A percentile compares a stretch with the other conserved stretches of the same genome.
phyloP scores from a whole-genome alignment of 35 echinoderm and acorn worm genomes.

The Holothuria glaberrima region DNA sequence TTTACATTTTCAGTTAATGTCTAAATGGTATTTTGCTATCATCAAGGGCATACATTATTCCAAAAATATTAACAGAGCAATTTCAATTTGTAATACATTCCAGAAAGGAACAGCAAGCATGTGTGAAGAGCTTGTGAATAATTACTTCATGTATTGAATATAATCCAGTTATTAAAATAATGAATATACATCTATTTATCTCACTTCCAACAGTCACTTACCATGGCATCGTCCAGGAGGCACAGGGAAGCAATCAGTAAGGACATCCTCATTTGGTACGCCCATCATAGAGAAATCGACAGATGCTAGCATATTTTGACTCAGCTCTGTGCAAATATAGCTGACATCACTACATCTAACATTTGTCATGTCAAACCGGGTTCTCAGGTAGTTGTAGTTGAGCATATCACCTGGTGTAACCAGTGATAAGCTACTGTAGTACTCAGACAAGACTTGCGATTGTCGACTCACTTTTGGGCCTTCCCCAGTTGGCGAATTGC shows the following conservation, averaged over 20 bases:
- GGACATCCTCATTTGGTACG: slow-evolving; percentile 73
- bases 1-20: too few species aligned
- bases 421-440: slow-evolving; percentile 66
- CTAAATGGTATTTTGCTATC: too few species aligned
- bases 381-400: slow-evolving; percentile 43
- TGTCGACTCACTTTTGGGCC: slow-evolving; percentile 64
- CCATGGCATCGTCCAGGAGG: slow-evolving; percentile 73
- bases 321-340: slow-evolving; percentile 82
- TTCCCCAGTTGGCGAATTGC: slow-evolving; percentile 49
- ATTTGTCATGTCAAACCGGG: slow-evolving; percentile 79
- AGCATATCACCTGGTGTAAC: slow-evolving; percentile 55
- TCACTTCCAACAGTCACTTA: slow-evolving; percentile 9
- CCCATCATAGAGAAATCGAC: slow-evolving; percentile 71
- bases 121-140: too few species aligned
- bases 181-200: not conserved
- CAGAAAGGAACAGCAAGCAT: too few species aligned
- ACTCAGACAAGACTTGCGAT: slow-evolving; percentile 69
- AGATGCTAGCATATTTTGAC: slow-evolving; percentile 54
- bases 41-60: too few species aligned
- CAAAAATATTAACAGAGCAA: too few species aligned
- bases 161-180: too few species aligned
- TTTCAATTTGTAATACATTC: too few species aligned
- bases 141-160: too few species aligned
- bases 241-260: slow-evolving; percentile 76
- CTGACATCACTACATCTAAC: slow-evolving; percentile 67